These are phyloP conservation scores for Dryocosmus kuriphilus DNA, from an alignment of 2,888 invertebrate genomes.

Conservation along the genomic window DNA sequence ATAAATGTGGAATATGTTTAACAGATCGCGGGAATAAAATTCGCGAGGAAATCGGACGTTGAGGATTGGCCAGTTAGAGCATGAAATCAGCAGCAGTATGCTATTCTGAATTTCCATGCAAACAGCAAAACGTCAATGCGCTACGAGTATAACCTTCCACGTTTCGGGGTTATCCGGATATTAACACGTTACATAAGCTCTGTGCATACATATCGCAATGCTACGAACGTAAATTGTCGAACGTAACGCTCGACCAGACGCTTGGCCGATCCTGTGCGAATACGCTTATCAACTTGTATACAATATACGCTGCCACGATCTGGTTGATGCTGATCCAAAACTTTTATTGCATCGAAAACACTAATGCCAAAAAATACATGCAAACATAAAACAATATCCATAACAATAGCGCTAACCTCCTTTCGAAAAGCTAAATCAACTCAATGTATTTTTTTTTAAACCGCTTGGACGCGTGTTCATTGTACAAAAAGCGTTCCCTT, in stretches of 20 bases:
- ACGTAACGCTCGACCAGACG: conserved; percentile 31
- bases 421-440: neutral
- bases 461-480: too few relatives aligned
- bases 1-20: neutral
- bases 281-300: conserved; percentile 37
- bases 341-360: neutral
- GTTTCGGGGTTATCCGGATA: conserved; percentile 60
- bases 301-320: conserved; percentile 14
- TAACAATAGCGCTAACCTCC: neutral
- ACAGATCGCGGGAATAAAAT: conserved; percentile 22
- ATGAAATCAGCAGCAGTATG: conserved; percentile 56
- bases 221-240: conserved; percentile 35
- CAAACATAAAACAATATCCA: neutral
- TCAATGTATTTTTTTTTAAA: neutral
- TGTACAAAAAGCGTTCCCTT: too few relatives aligned
- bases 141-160: conserved; percentile 52
- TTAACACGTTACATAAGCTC: conserved; percentile 59
- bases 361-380: neutral
- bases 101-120: conserved; percentile 62
- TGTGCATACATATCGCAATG: conserved; percentile 24
- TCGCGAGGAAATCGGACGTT: conserved; percentile 6
- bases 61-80: conserved; percentile 42
- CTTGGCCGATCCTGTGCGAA: conserved; percentile 20
- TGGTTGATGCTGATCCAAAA: conserved; percentile 7
- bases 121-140: conserved; percentile 60